These are phyloP conservation scores for Martes martes DNA, from an alignment of 2,113 vertebrate genomes.

Conservation along the genomic window DNA sequence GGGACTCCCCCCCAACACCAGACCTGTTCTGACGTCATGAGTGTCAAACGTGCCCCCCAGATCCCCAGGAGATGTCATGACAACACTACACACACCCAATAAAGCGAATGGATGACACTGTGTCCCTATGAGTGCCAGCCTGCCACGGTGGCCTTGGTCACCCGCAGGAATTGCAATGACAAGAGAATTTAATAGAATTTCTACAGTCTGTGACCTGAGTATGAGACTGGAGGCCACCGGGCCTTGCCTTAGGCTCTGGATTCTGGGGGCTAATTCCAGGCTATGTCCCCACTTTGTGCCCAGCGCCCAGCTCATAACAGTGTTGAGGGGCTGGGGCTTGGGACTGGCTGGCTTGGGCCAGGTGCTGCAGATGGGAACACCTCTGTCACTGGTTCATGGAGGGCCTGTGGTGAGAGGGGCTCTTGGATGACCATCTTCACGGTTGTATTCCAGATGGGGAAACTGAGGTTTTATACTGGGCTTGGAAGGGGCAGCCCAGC, in stretches of 20 bases:
- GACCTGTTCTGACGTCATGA: conserved; percentile 80
- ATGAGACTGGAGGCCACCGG: neutral
- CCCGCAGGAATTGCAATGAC: neutral
- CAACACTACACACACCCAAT: conserved; percentile 76
- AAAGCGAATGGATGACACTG: conserved; percentile 53
- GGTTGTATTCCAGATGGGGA: neutral
- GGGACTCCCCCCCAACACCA: neutral
- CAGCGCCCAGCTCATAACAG: neutral
- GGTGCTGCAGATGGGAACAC: neutral
- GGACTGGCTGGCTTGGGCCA: neutral
- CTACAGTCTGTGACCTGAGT: accelerated
- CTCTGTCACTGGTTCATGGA: neutral
- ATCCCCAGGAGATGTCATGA: conserved; percentile 77
- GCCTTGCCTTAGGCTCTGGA: neutral
- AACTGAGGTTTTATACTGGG: neutral
- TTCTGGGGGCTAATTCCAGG: neutral
- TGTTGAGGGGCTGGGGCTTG: neutral
- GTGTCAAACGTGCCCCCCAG: conserved; percentile 80
- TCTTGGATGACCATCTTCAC: neutral
- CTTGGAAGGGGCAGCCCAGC: neutral
- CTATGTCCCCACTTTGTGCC: neutral
- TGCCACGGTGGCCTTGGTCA: neutral
- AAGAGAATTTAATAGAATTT: conserved; percentile 37
- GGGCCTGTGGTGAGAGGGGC: neutral
- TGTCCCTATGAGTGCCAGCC: neutral